A percentile compares a stretch with the other conserved stretches of the same genome.
Evolutionary conservation across 2,797 vertebrate species (phyloP).

Genomic region (Helostoma temminkii): DNA sequence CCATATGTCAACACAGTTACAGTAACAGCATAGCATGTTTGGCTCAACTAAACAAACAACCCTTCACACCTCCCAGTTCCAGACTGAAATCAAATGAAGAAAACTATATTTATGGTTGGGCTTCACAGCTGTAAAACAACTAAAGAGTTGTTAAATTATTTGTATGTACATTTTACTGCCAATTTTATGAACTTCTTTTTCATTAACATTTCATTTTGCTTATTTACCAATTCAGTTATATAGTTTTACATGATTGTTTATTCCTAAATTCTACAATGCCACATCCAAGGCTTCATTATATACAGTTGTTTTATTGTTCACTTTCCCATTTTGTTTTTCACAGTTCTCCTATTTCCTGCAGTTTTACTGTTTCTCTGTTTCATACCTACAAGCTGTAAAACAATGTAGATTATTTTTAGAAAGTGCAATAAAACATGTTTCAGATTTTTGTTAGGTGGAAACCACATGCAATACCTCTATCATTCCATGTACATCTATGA

Average conservation of each 20-base stretch:
- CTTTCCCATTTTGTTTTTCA: constrained; percentile 20
- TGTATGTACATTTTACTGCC: too few relatives aligned
- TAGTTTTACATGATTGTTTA: constrained; percentile 11
- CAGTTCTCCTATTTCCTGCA: background rate
- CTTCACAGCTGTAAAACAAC: too few relatives aligned
- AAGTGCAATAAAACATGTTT: constrained; percentile 36
- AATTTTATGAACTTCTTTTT: too few relatives aligned
- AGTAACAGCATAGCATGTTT: too few relatives aligned
- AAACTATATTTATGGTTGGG: too few relatives aligned
- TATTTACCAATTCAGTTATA: too few relatives aligned
- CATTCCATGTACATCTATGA: constrained; percentile 9
- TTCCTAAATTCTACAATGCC: constrained; percentile 7
- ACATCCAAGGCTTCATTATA: constrained; percentile 7
- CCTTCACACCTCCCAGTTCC: too few relatives aligned
- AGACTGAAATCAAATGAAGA: too few relatives aligned
- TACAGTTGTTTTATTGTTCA: constrained; percentile 24
- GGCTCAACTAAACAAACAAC: too few relatives aligned
- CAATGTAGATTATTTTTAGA: constrained; percentile 42
- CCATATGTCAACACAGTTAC: too few relatives aligned
- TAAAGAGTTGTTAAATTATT: too few relatives aligned
- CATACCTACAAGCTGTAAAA: constrained; percentile 14
- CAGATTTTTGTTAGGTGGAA: constrained; percentile 36
- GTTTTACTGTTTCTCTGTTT: constrained; percentile 26
- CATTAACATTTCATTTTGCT: too few relatives aligned
- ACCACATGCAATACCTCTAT: constrained; percentile 6